phyloP scores from a whole-genome alignment of 2,113 vertebrate genomes.

The Macrotis lagotis region DNA sequence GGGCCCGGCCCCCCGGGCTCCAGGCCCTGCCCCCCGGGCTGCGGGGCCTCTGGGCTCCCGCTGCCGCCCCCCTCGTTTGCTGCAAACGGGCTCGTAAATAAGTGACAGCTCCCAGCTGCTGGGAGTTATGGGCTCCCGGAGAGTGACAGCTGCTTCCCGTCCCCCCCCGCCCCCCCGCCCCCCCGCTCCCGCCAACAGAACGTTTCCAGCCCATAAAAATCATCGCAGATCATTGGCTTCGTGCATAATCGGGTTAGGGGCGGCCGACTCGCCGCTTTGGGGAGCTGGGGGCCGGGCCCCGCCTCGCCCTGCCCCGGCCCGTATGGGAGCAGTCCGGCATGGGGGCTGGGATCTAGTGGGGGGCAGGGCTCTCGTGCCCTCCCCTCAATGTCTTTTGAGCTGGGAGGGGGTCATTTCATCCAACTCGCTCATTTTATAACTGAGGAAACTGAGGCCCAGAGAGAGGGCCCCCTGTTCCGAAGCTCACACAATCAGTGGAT shows the following conservation, averaged over 20 bases:
- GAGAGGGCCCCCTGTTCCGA: background rate
- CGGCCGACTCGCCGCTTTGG: slow-evolving; percentile 79
- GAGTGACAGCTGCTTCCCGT: slow-evolving; percentile 87
- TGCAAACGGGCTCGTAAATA: slow-evolving; percentile 70
- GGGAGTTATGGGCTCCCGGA: slow-evolving; percentile 84
- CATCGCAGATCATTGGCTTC: slow-evolving; percentile 83
- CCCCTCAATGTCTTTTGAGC: background rate
- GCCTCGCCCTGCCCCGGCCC: background rate
- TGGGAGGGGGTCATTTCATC: background rate
- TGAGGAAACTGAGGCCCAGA: background rate
- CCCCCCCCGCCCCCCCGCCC: slow-evolving; percentile 83
- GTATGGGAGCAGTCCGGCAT: background rate
- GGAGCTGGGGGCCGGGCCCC: slow-evolving; percentile 34
- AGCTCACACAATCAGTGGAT: background rate
- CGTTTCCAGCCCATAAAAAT: slow-evolving; percentile 86
- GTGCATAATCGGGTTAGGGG: slow-evolving; percentile 85
- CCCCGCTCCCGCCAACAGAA: slow-evolving; percentile 68
- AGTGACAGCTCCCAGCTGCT: slow-evolving; percentile 87
- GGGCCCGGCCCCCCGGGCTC: background rate
- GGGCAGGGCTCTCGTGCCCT: background rate
- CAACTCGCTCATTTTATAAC: background rate
- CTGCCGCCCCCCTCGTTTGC: slow-evolving; percentile 53
- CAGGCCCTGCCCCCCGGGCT: background rate
- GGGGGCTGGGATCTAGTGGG: background rate
- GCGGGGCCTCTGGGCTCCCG: background rate